phyloP scores from a whole-genome alignment of 2,797 vertebrate species.

The Clarias platycephalus region DNA sequence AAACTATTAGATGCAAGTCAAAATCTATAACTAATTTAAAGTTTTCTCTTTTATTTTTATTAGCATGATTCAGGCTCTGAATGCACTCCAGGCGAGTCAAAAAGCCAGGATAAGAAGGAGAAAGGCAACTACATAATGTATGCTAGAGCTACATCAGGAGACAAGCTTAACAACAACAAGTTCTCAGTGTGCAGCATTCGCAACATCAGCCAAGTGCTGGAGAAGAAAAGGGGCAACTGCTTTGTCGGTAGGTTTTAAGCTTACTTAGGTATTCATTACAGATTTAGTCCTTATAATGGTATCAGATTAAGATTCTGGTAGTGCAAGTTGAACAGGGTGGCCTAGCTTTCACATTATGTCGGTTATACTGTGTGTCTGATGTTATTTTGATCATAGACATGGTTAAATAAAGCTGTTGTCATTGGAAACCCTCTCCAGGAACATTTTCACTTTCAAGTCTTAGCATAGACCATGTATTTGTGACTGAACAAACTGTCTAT shows the following conservation, averaged over 20 bases:
- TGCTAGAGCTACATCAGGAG: conserved; percentile 95
- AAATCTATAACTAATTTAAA: neutral
- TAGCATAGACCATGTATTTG: neutral
- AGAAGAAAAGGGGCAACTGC: conserved; percentile 94
- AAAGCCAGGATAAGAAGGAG: conserved; percentile 94
- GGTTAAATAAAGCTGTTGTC: neutral
- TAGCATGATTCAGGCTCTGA: conserved; percentile 98
- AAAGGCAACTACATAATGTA: conserved; percentile 99
- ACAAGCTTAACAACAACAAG: conserved; percentile 98
- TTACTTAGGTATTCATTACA: neutral
- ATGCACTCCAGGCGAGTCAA: conserved; percentile 96
- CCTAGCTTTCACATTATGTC: neutral
- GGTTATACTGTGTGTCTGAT: neutral
- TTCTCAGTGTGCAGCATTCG: conserved; percentile 94
- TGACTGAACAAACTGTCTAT: conserved; percentile 24
- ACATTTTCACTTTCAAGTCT: neutral
- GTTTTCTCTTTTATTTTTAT: neutral
- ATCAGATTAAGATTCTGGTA: neutral
- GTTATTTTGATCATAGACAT: neutral
- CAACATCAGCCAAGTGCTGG: conserved; percentile 98
- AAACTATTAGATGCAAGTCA: neutral
- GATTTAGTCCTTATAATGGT: neutral
- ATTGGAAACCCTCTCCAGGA: neutral
- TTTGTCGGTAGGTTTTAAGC: conserved; percentile 87
- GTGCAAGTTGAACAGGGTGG: neutral